phyloP scores from a whole-genome alignment of 2,888 invertebrate species.

The Apamea anceps region DNA sequence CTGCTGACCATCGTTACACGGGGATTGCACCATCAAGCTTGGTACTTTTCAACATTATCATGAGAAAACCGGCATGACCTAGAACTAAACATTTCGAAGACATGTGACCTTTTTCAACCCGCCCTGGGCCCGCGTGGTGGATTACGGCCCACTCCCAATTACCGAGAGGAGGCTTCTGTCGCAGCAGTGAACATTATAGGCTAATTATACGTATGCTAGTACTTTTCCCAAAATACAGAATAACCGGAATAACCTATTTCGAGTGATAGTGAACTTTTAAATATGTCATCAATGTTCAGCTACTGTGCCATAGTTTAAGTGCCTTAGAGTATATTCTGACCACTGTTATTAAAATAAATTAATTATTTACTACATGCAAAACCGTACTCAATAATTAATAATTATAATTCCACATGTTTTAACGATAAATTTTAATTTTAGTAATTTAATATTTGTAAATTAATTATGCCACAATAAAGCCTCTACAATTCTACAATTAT shows the following conservation, averaged over 20 bases:
- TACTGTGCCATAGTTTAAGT: background rate
- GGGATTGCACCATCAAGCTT: background rate
- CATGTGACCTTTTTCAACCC: background rate
- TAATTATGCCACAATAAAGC: conserved; percentile 12
- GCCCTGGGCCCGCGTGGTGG: background rate
- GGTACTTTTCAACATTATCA: background rate
- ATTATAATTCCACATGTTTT: background rate
- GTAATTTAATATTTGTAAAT: background rate
- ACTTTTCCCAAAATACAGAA: background rate
- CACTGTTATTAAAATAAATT: background rate
- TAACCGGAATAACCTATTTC: too few relatives aligned
- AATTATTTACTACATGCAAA: background rate
- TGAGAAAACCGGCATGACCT: background rate
- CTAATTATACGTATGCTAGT: background rate
- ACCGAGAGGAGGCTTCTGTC: background rate
- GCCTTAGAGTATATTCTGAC: background rate
- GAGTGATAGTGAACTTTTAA: background rate
- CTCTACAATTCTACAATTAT: conserved; percentile 11
- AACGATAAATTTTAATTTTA: background rate
- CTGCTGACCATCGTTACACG: background rate
- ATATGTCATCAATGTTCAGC: background rate
- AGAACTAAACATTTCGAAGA: background rate
- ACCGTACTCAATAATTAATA: too few relatives aligned
- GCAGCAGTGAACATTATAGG: background rate
- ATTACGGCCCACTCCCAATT: background rate